Percentiles rank a stretch among this genome's conserved stretches.
Conservation (phyloP, 2,888 invertebrate species). For the Tipula vernalis region DNA sequence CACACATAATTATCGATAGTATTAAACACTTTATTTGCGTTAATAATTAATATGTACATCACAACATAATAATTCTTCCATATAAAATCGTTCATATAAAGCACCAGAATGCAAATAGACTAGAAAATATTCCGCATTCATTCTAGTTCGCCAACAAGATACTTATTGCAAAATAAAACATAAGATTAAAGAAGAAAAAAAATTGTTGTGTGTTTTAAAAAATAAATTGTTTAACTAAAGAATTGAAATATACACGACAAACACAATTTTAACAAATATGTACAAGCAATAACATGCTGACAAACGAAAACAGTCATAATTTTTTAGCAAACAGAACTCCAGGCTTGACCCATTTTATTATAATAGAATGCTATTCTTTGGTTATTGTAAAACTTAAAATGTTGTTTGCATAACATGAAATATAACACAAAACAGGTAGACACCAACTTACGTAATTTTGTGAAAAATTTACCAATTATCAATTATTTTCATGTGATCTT, state of each 20-base stretch:
- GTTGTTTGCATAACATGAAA: neutral
- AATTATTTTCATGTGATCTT: neutral
- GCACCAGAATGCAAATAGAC: neutral
- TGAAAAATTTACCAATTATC: neutral
- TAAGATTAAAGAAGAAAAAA: neutral
- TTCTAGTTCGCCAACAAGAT: neutral
- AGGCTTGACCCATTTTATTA: neutral
- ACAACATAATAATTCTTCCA: no score
- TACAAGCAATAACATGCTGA: neutral
- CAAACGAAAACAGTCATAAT: neutral
- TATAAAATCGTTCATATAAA: no score
- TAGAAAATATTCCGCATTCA: neutral
- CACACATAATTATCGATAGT: no score
- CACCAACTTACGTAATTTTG: neutral
- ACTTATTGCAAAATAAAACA: neutral
- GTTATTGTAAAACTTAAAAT: neutral
- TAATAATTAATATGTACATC: no score
- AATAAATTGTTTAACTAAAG: neutral
- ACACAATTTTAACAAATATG: neutral
- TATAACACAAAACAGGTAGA: neutral
- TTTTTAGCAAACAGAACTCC: neutral
- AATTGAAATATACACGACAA: neutral
- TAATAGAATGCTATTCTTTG: neutral
- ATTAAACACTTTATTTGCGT: no score
- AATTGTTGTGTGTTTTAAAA: neutral